Conservation (phyloP, 2,113 vertebrate genomes). For the Hydrochoerus hydrochaeris region DNA sequence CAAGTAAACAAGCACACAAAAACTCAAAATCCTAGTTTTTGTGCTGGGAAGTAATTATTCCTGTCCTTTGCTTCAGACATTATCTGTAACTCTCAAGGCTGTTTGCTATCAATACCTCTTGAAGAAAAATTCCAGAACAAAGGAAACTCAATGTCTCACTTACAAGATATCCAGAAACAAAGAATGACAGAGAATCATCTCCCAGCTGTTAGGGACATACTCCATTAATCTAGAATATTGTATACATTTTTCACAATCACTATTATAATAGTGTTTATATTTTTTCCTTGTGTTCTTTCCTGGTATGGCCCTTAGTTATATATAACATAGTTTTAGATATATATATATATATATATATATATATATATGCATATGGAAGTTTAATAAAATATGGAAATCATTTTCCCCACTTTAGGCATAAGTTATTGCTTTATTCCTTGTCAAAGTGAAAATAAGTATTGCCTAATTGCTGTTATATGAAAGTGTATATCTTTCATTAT, state of each 20-base stretch:
- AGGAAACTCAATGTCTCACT: not conserved
- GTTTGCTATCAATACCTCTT: not conserved
- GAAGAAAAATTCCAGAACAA: not conserved
- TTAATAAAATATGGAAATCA: slow-evolving; percentile 12
- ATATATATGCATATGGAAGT: not conserved
- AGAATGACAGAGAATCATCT: not conserved
- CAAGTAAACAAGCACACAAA: not conserved
- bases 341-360: too few relatives aligned
- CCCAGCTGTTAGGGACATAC: not conserved
- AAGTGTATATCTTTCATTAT: not conserved
- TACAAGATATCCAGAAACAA: not conserved
- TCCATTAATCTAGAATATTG: not conserved
- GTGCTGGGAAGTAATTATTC: not conserved
- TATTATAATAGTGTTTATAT: not conserved
- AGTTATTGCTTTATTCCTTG: not conserved
- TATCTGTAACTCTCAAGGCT: not conserved
- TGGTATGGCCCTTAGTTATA: not conserved
- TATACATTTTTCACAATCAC: not conserved
- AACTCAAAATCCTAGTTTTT: not conserved
- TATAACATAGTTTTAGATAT: too few relatives aligned
- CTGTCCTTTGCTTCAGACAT: not conserved
- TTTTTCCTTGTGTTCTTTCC: not conserved
- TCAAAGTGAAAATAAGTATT: slow-evolving; percentile 19
- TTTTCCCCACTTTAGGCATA: slow-evolving; percentile 12
- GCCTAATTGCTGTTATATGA: not conserved